phyloP scores from a whole-genome alignment of 2,888 invertebrate genomes.

The Acrobasis suavella region DNA sequence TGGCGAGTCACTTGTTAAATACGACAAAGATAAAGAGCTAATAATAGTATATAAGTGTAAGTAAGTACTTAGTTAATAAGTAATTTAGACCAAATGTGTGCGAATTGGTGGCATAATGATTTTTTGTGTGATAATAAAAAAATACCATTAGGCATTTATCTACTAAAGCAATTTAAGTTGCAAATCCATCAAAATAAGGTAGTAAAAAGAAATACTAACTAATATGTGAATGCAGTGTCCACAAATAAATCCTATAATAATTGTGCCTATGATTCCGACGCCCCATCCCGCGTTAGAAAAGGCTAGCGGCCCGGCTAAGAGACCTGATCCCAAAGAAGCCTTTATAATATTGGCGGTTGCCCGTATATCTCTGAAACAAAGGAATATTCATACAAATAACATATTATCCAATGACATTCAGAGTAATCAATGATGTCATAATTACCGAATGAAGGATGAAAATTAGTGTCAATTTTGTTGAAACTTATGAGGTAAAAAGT shows the following conservation, averaged over 20 bases:
- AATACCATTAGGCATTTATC: too few relatives aligned
- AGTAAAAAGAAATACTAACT: slow-evolving; percentile 46
- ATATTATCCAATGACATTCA: neutral
- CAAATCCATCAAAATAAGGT: too few relatives aligned
- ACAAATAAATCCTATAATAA: slow-evolving; percentile 69
- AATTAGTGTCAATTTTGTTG: neutral
- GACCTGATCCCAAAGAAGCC: slow-evolving; percentile 86
- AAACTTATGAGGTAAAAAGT: neutral
- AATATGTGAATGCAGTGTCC: slow-evolving; percentile 76
- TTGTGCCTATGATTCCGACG: slow-evolving; percentile 82
- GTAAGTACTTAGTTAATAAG: too few relatives aligned
- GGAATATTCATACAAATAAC: neutral
- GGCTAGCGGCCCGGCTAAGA: slow-evolving; percentile 87
- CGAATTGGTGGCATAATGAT: too few relatives aligned
- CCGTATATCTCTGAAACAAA: slow-evolving; percentile 61
- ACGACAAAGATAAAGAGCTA: too few relatives aligned
- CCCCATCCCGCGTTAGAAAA: slow-evolving; percentile 86
- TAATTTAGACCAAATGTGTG: too few relatives aligned
- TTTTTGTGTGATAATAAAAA: too few relatives aligned
- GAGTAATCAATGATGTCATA: neutral
- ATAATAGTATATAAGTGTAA: too few relatives aligned
- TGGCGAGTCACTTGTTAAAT: too few relatives aligned
- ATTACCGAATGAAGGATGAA: neutral
- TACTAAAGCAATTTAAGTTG: too few relatives aligned
- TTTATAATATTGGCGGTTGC: slow-evolving; percentile 75